Evolutionary conservation across 2,888 invertebrate species (phyloP).

Genomic region (Cerceris ruficornis): DNA sequence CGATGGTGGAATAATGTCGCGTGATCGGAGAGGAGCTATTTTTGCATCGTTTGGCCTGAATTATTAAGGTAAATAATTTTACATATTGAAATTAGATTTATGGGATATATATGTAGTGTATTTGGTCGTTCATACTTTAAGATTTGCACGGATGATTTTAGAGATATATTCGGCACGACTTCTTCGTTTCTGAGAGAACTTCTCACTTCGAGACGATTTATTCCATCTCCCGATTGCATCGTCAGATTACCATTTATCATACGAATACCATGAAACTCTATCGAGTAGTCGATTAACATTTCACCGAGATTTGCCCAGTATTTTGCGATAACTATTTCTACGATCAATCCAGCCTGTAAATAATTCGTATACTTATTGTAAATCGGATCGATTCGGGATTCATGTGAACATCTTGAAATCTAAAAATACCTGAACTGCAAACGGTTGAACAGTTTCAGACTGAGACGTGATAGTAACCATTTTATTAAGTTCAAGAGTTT

Average conservation of each 20-base stretch:
- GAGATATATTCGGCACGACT: conserved; percentile 87
- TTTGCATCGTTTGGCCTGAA: conserved; percentile 91
- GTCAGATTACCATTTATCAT: conserved; percentile 86
- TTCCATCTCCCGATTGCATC: conserved; percentile 90
- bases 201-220: conserved; percentile 87
- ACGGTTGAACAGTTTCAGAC: conserved; percentile 87
- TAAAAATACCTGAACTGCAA: conserved; percentile 88
- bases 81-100: not conserved
- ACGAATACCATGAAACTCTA: conserved; percentile 92
- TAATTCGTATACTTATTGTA: conserved; percentile 2
- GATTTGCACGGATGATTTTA: conserved; percentile 90
- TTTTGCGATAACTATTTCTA: conserved; percentile 96
- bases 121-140: conserved; percentile 82
- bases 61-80: conserved; percentile 40
- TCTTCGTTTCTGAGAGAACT: conserved; percentile 90
- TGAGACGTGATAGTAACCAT: conserved; percentile 88
- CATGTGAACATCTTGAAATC: not conserved
- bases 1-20: conserved; percentile 93
- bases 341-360: conserved; percentile 87
- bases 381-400: not conserved
- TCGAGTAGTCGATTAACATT: conserved; percentile 87
- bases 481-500: conserved; percentile 90
- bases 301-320: conserved; percentile 97
- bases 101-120: not conserved
- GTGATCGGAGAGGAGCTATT: conserved; percentile 88